Base-by-base conservation (phyloP, 2,888 invertebrate species). In the Catocala fraxini region DNA sequence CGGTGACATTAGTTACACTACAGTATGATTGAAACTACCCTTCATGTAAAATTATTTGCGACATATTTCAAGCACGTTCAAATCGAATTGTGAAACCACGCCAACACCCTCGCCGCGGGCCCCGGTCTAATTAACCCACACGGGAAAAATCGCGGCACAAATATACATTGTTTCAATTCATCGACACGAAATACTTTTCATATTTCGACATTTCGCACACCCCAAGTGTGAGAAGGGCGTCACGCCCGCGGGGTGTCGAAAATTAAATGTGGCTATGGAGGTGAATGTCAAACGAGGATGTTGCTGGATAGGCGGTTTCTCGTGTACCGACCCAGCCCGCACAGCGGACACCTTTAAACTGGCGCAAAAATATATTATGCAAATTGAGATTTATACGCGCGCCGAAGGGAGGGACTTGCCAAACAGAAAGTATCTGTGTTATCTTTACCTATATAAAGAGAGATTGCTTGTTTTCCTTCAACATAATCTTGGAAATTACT, bases 321-420 rank as follows among this genome's bases (percentile, higher is more conserved):
- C 56, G 48, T 65, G 51, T 68, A 59, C 70, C 59, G 59, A 56
- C 43, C 46, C 12, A 55, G 15, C 56, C 73, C 55, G 49, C 57
- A 64, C 69, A 70, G 59, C 72, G 74, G 76, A 77, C 84, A 82
- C 79, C 81, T 82, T 79, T 73, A 80, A 79, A 84, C 78, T 75
- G 79, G 66, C 73, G 78, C 69, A 71, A 77, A 84, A 85, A 83
- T 84, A 82, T 84, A 84, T 85, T 85, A 86, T 86, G 86, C 79
- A 86, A 86, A 86, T 85, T 83, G 83, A 81, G 82, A 86, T 85
- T 85, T 83, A 86, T 85, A 82, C 84, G 71, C 64, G 51, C 55
- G 51, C 74, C 71, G 73, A 74, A 75, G 73, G 76, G 73, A 73
- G 75, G 73, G 77, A 73, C 68, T 76, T 73, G 73, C 65, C 76